These are phyloP conservation scores for Elaphurus davidianus DNA, from an alignment of 2,113 vertebrate species.

Conservation along the genomic window DNA sequence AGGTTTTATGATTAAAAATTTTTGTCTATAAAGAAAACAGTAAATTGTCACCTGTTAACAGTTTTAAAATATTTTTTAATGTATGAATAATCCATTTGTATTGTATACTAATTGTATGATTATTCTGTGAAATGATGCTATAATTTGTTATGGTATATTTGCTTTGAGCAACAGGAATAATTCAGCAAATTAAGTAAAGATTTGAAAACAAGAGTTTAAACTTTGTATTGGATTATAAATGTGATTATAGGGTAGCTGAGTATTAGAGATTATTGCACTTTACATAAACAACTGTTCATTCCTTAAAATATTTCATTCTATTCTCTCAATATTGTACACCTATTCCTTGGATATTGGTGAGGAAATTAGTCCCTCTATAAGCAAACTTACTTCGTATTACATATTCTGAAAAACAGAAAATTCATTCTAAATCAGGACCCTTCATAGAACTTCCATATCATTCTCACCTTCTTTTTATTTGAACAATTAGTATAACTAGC, in stretches of 20 bases:
- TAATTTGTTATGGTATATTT: background rate
- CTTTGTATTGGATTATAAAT: background rate
- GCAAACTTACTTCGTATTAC: background rate
- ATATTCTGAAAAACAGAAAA: background rate
- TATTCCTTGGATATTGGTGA: background rate
- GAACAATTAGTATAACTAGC: background rate
- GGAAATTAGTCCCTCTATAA: background rate
- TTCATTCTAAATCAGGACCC: background rate
- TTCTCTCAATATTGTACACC: background rate
- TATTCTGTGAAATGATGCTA: slow-evolving; percentile 5
- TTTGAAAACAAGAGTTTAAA: background rate
- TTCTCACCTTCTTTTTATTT: background rate
- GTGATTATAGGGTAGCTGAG: background rate
- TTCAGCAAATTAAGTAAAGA: background rate
- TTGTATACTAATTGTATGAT: background rate
- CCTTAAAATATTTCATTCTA: background rate
- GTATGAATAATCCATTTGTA: background rate
- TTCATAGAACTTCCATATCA: background rate
- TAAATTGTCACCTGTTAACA: background rate
- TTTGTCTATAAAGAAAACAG: background rate
- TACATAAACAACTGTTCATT: background rate
- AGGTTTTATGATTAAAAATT: background rate
- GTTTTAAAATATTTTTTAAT: background rate
- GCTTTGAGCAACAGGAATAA: background rate
- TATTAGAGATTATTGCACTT: background rate